Evolutionary conservation across 2,888 invertebrate genomes (phyloP), one percentile per base, ranked within the genome.

Genomic region (Mamestra brassicae): DNA sequence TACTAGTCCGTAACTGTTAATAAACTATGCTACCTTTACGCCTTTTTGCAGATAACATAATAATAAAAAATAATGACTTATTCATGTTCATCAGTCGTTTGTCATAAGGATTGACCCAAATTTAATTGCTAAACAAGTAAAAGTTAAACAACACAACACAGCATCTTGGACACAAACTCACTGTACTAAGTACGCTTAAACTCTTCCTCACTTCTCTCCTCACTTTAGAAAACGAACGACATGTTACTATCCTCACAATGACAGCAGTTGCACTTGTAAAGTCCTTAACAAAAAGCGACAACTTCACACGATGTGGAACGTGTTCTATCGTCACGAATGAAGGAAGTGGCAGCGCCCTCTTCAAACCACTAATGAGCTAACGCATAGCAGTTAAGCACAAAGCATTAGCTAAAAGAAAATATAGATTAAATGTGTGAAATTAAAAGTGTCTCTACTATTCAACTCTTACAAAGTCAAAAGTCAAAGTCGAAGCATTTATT

Each of bases 181-280:
- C 47, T 47, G 3, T 15, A 34, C 26, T 38, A 6, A 42, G 26
- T 17, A 26, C 15, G 4, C 36, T 38, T 34, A n/a, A 42, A 58
- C 17, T 58, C 34, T 6, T 17, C 17, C 4, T 15, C 50, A 45
- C 45, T 45, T 45, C 11, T 3, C 3, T 7, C 6, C 15, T 3
- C 34, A 17, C 8, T 26, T 50, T 3, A 26, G 17, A 58, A n/a
- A 1, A n/a, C 2, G 2, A 42, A 10, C 1, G 5, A n/a, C 11
- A 42, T 11, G 13, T 67, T 55, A 11, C 55, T n/a, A 47, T n/a
- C 47, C 42, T 38, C 13, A 75, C 13, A 47, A 38, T 54, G 36
- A 76, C 76, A 38, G 67, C 36, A 65, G 58, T 11, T 54, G 52
- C 58, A 54, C 8, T 60, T 47, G 10, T 13, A 64, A 26, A n/a